A percentile compares a stretch with the other conserved stretches of the same genome.
These are phyloP conservation scores for Amiota minor DNA, from an alignment of 2,888 invertebrate species.

Conservation along the genomic window DNA sequence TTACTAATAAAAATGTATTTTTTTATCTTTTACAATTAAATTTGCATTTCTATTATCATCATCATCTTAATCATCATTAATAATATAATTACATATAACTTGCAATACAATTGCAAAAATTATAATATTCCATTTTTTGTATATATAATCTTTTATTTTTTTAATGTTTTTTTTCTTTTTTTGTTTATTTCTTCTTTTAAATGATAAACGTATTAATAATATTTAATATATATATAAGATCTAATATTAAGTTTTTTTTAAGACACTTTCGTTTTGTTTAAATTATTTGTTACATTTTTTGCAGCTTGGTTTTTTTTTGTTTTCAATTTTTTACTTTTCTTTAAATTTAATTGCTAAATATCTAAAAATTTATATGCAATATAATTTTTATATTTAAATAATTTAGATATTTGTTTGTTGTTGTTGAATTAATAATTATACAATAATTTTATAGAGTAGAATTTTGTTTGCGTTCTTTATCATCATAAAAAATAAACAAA, in stretches of 20 bases:
- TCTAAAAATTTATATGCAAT: conserved; percentile 21
- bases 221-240: conserved; percentile 57
- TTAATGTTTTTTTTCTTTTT: conserved; percentile 59
- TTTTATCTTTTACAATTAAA: conserved; percentile 20
- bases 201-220: conserved; percentile 68
- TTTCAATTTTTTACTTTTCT: conserved; percentile 34
- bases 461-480: too few relatives aligned
- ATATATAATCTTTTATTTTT: conserved; percentile 47
- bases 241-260: conserved; percentile 70
- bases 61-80: not conserved
- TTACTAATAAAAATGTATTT: conserved; percentile 25
- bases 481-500: too few relatives aligned
- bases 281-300: conserved; percentile 28
- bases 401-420: conserved; percentile 11
- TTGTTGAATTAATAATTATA: not conserved
- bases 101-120: not conserved
- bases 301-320: conserved; percentile 30
- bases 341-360: conserved; percentile 50
- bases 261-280: conserved; percentile 69
- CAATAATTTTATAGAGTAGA: too few relatives aligned
- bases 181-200: conserved; percentile 66
- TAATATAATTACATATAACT: not conserved
- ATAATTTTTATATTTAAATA: conserved; percentile 19
- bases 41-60: conserved; percentile 21
- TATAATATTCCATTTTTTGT: conserved; percentile 1